Base-by-base conservation (phyloP, 1,140 invertebrate species). In the Vanessa atalanta region DNA sequence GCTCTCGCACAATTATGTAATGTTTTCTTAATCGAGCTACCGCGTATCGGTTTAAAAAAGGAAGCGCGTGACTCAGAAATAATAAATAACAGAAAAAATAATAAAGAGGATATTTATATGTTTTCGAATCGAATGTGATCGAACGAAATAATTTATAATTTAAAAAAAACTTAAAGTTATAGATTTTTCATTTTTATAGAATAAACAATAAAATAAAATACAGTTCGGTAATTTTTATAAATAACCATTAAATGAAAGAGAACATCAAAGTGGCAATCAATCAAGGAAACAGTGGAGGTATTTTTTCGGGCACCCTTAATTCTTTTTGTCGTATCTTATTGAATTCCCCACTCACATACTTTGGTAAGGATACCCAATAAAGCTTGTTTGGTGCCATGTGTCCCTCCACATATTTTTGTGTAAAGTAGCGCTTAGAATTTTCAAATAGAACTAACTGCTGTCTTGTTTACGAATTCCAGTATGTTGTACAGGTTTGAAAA, bases 1-100 rank as follows among this genome's bases (percentile, higher is more conserved):
- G 82, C 86, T 86, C 85, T 90, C 86, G 81, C 84, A 88, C 89
- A 92, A 92, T 92, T 92, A 92, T 91, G 85, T 90, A 91, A 91
- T 92, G 88, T 92, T 92, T 92, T 90, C 88, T 90, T 91, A 89
- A 90, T 92, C 84, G 85, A 91, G 81, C 86, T 78, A 86, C 81
- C 84, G 79, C 82, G 75, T 73, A 86, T 82, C 75, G 76, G 77
- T 75, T 83, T 81, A 81, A 87, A 87, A 87, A 84, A 84, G 73
- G 75, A 81, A 83, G 75, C 75, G 77, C 64, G 76, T 37, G 47
- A 72, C 72, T 79, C 65, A 72, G 66, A 74, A 82, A 75, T 79
- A 79, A 83, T 37, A 51, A 61, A 73, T 67, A 47, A 57, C 23
- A 14, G 12, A 57, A 50, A 14, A 50, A 43, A 43, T 43, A 43